phyloP scores from a whole-genome alignment of 1,140 invertebrate genomes.

The Himalopsyche phryganea region DNA sequence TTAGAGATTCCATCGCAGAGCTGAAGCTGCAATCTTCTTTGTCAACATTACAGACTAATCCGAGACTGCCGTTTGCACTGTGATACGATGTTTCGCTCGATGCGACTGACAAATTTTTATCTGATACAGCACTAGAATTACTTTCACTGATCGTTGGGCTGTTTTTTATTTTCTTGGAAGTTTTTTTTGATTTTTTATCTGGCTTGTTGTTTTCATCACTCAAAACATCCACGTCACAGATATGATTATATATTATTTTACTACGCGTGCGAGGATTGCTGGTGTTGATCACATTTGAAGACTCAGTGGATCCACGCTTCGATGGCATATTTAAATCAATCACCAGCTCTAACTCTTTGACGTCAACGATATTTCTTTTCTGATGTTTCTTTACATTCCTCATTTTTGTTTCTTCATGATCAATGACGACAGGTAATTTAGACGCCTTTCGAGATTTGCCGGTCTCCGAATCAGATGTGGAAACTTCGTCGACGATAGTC shows the following conservation, averaged over 20 bases:
- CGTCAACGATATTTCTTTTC: not conserved
- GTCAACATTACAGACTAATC: not conserved
- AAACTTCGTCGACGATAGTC: too few relatives aligned
- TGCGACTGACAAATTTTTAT: slow-evolving; percentile 7
- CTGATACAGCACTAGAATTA: not conserved
- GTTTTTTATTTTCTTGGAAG: not conserved
- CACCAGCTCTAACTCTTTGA: not conserved
- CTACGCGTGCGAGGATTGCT: too few relatives aligned
- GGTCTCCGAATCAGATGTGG: too few relatives aligned
- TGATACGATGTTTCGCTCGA: slow-evolving; percentile 14
- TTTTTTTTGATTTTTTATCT: not conserved
- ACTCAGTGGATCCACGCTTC: slow-evolving; percentile 13
- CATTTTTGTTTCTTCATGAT: not conserved
- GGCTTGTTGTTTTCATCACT: too few relatives aligned
- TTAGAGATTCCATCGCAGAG: slow-evolving; percentile 9
- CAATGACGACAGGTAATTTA: too few relatives aligned
- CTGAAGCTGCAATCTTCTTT: slow-evolving; percentile 9
- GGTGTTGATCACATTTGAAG: not conserved
- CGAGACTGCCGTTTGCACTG: not conserved
- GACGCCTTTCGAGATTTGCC: too few relatives aligned
- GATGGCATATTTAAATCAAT: slow-evolving; percentile 3
- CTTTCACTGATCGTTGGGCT: not conserved
- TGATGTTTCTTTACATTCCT: slow-evolving; percentile 5
- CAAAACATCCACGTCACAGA: too few relatives aligned
- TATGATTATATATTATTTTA: too few relatives aligned